Percentiles rank a stretch among this genome's conserved stretches.
These are phyloP conservation scores for Colinus virginianus DNA, from an alignment of 2,113 vertebrate species.

Conservation along the genomic window DNA sequence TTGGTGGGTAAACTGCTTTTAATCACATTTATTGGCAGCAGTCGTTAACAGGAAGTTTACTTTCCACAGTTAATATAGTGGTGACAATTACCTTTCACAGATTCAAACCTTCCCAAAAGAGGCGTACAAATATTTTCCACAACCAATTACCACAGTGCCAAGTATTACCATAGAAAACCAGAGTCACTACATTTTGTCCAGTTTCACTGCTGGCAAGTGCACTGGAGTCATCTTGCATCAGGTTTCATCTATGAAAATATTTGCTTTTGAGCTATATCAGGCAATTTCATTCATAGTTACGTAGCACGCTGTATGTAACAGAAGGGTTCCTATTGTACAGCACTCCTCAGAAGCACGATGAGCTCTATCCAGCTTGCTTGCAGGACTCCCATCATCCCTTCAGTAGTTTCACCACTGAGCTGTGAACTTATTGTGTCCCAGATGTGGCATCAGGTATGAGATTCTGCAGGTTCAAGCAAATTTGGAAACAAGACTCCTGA, in stretches of 20 bases:
- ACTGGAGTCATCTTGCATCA: background rate
- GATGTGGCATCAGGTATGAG: background rate
- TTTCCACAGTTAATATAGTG: background rate
- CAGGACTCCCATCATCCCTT: background rate
- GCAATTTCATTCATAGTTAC: accelerated
- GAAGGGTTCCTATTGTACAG: background rate
- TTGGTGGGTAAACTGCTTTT: background rate
- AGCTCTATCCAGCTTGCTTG: background rate
- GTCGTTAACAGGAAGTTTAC: background rate
- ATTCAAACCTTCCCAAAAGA: background rate
- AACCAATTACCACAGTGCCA: background rate
- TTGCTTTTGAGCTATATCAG: background rate
- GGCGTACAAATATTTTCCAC: accelerated
- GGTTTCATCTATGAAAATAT: background rate
- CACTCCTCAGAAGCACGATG: background rate
- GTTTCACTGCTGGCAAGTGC: too few species aligned
- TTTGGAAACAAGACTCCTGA: background rate
- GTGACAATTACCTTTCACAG: background rate
- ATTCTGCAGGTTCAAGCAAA: background rate
- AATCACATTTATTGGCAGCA: background rate
- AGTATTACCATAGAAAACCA: background rate
- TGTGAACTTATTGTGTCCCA: background rate
- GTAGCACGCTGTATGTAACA: background rate
- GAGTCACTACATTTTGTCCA: background rate
- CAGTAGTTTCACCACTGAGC: background rate